A percentile compares a stretch with the other conserved stretches of the same genome.
These are phyloP conservation scores for Carapus acus DNA, from an alignment of 2,797 vertebrate species.

Conservation along the genomic window DNA sequence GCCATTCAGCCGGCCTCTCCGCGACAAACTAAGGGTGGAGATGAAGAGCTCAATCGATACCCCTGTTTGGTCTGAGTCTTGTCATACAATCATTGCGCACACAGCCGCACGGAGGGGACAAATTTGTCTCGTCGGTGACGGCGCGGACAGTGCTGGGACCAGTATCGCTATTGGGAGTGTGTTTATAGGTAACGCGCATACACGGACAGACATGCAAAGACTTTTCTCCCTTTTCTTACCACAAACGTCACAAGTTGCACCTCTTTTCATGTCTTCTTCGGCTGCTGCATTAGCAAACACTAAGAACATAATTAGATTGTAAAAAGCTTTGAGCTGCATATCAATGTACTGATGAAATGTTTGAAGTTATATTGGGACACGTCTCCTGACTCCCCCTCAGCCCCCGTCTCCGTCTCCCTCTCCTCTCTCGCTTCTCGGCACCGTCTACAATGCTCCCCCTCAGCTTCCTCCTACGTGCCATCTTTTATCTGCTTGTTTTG, in stretches of 20 bases:
- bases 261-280: neutral
- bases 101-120: constrained; percentile 39
- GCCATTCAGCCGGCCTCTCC: constrained; percentile 37
- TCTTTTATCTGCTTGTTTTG: constrained; percentile 39
- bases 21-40: constrained; percentile 47
- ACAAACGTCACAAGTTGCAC: constrained; percentile 6
- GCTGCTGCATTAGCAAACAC: no score
- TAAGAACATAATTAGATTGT: no score
- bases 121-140: constrained; percentile 34
- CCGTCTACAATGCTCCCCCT: constrained; percentile 46
- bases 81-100: constrained; percentile 57
- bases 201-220: neutral
- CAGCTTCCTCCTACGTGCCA: constrained; percentile 42
- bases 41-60: constrained; percentile 56
- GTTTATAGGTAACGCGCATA: neutral
- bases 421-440: constrained; percentile 10
- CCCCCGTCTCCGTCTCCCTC: constrained; percentile 20
- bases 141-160: constrained; percentile 1
- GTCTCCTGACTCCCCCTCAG: constrained; percentile 13
- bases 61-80: constrained; percentile 45
- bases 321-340: neutral
- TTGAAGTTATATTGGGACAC: no score
- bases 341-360: neutral
- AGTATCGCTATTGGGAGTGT: constrained; percentile 31
- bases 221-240: no score